phyloP scores from a whole-genome alignment of 2,113 vertebrate species.

The Brienomyrus brachyistius region DNA sequence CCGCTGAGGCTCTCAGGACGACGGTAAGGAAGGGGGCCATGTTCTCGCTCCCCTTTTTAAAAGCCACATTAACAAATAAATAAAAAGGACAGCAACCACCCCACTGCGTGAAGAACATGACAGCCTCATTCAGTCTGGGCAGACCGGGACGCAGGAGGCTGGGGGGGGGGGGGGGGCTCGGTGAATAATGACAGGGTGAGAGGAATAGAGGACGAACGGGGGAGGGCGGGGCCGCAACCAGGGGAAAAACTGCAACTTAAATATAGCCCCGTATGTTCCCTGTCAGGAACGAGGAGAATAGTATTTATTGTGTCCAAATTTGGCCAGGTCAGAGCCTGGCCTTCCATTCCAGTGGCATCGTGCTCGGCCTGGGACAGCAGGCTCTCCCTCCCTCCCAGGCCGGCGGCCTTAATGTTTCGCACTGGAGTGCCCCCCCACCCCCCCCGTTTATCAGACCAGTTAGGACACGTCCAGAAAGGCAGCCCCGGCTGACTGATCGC shows the following conservation, averaged over 20 bases:
- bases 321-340: conserved; percentile 18
- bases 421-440: neutral
- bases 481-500: neutral
- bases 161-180: neutral
- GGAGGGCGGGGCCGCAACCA: neutral
- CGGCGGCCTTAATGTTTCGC: neutral
- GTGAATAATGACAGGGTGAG: neutral
- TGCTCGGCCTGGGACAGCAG: neutral
- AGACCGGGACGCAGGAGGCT: neutral
- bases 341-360: conserved; percentile 5
- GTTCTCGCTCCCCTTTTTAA: neutral
- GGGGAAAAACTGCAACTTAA: conserved; percentile 10
- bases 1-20: neutral
- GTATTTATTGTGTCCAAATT: conserved; percentile 21
- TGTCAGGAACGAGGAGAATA: neutral
- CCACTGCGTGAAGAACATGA: neutral
- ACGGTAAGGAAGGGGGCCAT: neutral
- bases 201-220: conserved; percentile 9
- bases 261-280: neutral
- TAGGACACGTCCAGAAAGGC: neutral
- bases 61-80: neutral
- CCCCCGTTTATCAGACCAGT: neutral
- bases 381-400: neutral
- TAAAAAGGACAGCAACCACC: neutral
- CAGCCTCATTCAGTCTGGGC: neutral